These are phyloP conservation scores for Hofmannophila pseudospretella DNA, from an alignment of 2,888 invertebrate species.

Conservation along the genomic window DNA sequence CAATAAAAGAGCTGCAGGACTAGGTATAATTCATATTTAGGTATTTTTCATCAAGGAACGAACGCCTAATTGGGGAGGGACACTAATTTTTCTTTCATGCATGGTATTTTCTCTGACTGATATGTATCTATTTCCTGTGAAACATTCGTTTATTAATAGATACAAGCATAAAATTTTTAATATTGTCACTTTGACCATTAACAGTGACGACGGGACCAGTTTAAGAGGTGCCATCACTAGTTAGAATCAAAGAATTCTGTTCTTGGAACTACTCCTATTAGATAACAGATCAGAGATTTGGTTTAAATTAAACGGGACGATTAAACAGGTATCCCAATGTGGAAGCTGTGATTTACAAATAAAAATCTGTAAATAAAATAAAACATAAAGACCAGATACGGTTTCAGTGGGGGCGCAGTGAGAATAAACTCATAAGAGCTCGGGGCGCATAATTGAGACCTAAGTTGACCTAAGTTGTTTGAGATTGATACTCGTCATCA, in stretches of 20 bases:
- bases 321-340: conserved; percentile 31
- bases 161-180: conserved; percentile 33
- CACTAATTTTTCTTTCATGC: too few relatives aligned
- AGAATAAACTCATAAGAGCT: background rate
- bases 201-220: conserved; percentile 44
- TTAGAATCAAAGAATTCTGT: conserved; percentile 49
- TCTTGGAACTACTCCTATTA: conserved; percentile 62
- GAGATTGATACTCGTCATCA: too few relatives aligned
- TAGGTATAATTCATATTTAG: too few relatives aligned
- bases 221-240: conserved; percentile 31
- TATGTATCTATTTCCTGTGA: background rate
- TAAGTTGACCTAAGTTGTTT: too few relatives aligned
- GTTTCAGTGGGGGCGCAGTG: background rate
- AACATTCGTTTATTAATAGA: conserved; percentile 9
- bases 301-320: conserved; percentile 56
- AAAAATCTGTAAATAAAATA: conserved; percentile 10
- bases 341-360: conserved; percentile 21
- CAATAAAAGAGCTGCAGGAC: too few relatives aligned
- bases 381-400: background rate
- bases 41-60: too few relatives aligned
- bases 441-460: too few relatives aligned
- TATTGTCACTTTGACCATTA: conserved; percentile 51
- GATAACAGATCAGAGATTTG: conserved; percentile 61
- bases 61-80: too few relatives aligned
- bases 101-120: too few relatives aligned